phyloP scores from a whole-genome alignment of 2,797 vertebrate genomes.

The Harpagifer antarcticus region DNA sequence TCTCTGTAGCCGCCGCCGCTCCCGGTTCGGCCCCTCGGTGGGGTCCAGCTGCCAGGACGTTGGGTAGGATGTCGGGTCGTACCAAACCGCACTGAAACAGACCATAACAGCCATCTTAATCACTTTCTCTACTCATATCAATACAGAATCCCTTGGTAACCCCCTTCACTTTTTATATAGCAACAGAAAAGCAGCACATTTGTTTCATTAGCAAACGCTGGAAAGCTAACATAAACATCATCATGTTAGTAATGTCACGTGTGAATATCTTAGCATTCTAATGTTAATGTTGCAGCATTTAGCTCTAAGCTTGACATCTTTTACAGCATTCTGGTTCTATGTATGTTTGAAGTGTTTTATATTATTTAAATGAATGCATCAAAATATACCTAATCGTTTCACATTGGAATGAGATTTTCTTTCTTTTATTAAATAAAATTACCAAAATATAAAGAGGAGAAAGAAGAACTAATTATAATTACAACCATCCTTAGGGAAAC shows the following conservation, averaged over 20 bases:
- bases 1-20: constrained; percentile 94
- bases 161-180: neutral
- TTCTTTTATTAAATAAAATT: neutral
- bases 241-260: neutral
- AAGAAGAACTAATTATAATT: constrained; percentile 5
- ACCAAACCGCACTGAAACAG: constrained; percentile 92
- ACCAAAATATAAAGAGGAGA: neutral
- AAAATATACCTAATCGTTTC: constrained; percentile 2
- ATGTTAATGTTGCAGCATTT: neutral
- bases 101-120: constrained; percentile 2
- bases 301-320: no score
- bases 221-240: neutral
- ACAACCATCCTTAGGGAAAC: neutral
- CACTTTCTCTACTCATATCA: neutral
- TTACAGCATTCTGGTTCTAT: neutral
- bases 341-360: neutral
- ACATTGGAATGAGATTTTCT: constrained; percentile 10
- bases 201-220: no score
- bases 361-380: neutral
- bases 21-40: constrained; percentile 96
- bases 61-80: constrained; percentile 93
- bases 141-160: neutral
- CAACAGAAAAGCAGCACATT: no score
- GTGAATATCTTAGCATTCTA: neutral
- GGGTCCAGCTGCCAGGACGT: constrained; percentile 98